These are phyloP conservation scores for Drosophila miranda DNA, from an alignment of 1,140 invertebrate species.

Conservation along the genomic window DNA sequence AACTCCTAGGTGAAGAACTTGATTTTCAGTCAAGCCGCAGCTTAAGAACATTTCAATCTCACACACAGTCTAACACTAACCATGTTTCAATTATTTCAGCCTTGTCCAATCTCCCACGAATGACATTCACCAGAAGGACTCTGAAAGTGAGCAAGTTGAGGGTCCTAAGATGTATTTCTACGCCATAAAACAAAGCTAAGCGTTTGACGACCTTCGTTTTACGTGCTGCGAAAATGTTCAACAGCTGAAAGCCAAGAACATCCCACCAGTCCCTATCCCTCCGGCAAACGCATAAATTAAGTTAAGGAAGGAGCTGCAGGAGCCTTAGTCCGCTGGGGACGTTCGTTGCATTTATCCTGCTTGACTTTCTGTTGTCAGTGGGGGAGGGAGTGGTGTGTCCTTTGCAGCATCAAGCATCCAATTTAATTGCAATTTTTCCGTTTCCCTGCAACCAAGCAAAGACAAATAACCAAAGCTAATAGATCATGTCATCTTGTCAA, in stretches of 20 bases:
- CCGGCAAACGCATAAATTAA: constrained; percentile 60
- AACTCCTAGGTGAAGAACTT: neutral
- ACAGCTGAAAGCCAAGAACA: constrained; percentile 27
- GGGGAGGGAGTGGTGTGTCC: constrained; percentile 22
- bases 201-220: constrained; percentile 62
- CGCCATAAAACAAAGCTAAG: constrained; percentile 55
- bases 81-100: neutral
- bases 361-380: constrained; percentile 59
- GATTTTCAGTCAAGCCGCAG: too few relatives aligned
- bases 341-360: constrained; percentile 47
- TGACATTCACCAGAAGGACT: constrained; percentile 1
- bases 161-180: constrained; percentile 51
- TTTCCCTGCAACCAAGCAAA: constrained; percentile 37
- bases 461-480: constrained; percentile 76
- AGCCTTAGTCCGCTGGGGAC: constrained; percentile 29
- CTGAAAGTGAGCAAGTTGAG: constrained; percentile 18
- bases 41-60: too few relatives aligned
- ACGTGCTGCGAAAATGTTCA: constrained; percentile 66
- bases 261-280: neutral
- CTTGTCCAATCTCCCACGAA: neutral
- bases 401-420: constrained; percentile 24
- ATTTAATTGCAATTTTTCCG: constrained; percentile 75
- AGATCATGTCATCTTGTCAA: constrained; percentile 78
- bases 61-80: too few relatives aligned
- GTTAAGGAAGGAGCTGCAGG: constrained; percentile 39